These are phyloP conservation scores for Argyra leucocephala DNA, from an alignment of 2,888 invertebrate species.

Conservation along the genomic window DNA sequence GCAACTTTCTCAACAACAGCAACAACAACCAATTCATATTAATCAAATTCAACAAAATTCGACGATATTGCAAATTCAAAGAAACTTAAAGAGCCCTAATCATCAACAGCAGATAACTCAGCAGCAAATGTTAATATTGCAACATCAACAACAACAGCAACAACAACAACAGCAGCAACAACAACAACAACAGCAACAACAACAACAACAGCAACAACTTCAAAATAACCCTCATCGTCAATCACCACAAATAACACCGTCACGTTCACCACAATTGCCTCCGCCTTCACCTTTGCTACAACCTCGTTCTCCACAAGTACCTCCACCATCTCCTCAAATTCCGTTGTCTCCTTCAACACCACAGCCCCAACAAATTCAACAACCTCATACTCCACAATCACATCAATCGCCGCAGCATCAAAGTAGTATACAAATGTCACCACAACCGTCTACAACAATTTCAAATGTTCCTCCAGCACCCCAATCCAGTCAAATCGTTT, in stretches of 20 bases:
- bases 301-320: constrained; percentile 29
- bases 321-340: constrained; percentile 30
- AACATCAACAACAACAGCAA: background rate
- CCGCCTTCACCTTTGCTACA: constrained; percentile 21
- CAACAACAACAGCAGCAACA: background rate
- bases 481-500: constrained; percentile 23
- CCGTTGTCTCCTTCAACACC: constrained; percentile 15
- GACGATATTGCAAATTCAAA: background rate
- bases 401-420: constrained; percentile 28
- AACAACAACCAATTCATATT: background rate
- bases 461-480: background rate
- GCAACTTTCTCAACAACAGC: background rate
- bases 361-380: constrained; percentile 22
- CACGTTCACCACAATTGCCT: constrained; percentile 22
- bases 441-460: constrained; percentile 19
- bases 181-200: background rate
- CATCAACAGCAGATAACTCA: constrained; percentile 11
- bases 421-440: constrained; percentile 14
- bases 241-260: constrained; percentile 14
- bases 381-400: constrained; percentile 20
- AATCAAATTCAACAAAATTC: background rate
- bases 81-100: background rate
- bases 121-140: background rate
- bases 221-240: constrained; percentile 14
- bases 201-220: background rate